Percentiles rank a stretch among this genome's conserved stretches.
phyloP scores from a whole-genome alignment of 2,797 vertebrate genomes.

The Pipistrellus kuhlii region DNA sequence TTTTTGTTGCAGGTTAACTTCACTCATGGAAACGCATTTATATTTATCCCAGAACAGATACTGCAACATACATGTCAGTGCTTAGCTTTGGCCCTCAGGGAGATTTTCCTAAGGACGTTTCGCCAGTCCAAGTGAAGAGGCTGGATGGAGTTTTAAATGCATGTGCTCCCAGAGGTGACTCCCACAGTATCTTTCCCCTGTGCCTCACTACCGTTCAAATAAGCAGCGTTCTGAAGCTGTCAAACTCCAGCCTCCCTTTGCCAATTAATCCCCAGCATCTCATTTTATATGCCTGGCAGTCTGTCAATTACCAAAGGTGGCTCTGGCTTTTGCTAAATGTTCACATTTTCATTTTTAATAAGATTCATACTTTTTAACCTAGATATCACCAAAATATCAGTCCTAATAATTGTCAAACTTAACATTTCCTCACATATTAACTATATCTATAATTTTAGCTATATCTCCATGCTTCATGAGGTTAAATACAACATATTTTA shows the following conservation, averaged over 20 bases:
- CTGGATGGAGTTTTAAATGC: constrained; percentile 40
- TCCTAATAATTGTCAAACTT: neutral
- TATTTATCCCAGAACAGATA: neutral
- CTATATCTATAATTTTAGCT: neutral
- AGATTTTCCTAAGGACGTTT: neutral
- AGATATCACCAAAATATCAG: neutral
- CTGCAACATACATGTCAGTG: neutral
- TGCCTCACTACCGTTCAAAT: neutral
- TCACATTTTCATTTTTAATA: constrained; percentile 44
- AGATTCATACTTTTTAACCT: neutral
- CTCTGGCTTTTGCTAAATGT: constrained; percentile 27
- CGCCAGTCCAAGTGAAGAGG: neutral
- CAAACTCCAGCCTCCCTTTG: neutral
- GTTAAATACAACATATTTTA: neutral
- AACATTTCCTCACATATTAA: neutral
- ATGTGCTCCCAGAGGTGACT: constrained; percentile 34
- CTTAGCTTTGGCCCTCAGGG: neutral
- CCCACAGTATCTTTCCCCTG: constrained; percentile 8
- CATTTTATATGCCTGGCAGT: constrained; percentile 24
- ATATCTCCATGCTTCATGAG: neutral
- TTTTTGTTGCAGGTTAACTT: neutral
- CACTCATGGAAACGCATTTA: neutral
- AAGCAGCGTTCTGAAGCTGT: constrained; percentile 45
- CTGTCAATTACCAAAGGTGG: constrained; percentile 25
- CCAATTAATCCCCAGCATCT: constrained; percentile 34